Conservation (phyloP, 1,140 invertebrate genomes). For the Eubasilissa regina region DNA sequence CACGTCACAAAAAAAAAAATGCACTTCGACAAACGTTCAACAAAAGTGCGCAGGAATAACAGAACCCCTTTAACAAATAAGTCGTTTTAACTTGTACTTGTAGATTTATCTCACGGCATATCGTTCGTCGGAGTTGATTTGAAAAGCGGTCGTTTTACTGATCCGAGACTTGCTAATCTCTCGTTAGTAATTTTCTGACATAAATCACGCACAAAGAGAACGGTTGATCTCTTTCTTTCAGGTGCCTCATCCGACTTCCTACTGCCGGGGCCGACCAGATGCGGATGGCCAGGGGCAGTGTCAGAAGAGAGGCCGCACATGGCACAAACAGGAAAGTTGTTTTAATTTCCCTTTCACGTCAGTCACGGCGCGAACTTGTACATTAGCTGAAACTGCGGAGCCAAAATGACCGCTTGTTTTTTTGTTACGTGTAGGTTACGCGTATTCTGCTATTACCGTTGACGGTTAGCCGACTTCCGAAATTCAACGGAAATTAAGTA, state of each 20-base stretch:
- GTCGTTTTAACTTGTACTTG: no score
- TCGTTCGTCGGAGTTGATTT: no score
- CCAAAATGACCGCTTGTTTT: constrained; percentile 22
- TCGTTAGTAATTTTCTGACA: no score
- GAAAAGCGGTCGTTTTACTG: no score
- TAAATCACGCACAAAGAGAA: no score
- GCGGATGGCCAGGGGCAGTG: neutral
- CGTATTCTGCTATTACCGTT: neutral
- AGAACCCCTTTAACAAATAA: no score
- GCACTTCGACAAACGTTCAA: no score
- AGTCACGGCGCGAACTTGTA: constrained; percentile 26
- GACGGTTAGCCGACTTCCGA: neutral
- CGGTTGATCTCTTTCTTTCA: neutral
- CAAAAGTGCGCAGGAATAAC: no score
- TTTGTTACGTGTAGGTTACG: neutral
- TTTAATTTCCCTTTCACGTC: constrained; percentile 34
- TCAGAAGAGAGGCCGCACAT: constrained; percentile 9
- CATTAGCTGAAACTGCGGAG: constrained; percentile 19
- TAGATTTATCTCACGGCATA: no score
- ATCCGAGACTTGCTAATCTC: no score
- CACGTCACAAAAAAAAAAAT: no score
- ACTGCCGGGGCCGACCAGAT: neutral
- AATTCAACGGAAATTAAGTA: neutral
- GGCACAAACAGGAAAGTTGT: constrained; percentile 30
- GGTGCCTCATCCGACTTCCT: neutral